phyloP scores from a whole-genome alignment of 2,797 vertebrate genomes.

The Coregonus suidteri region DNA sequence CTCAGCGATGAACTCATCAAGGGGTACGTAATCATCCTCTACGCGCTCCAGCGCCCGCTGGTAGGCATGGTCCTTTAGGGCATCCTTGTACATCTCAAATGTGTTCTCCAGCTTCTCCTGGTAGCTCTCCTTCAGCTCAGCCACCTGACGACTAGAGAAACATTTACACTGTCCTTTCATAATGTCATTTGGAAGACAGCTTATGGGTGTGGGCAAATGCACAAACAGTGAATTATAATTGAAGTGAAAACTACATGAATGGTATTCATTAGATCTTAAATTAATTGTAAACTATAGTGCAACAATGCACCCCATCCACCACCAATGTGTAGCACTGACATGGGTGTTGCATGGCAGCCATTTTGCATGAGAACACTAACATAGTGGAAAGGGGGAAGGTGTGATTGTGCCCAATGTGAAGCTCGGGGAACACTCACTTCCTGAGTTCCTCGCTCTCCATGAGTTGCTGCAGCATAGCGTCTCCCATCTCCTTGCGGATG shows the following conservation, averaged over 20 bases:
- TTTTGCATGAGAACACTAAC: neutral
- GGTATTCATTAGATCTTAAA: neutral
- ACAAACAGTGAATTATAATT: too few species aligned
- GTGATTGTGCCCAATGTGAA: neutral
- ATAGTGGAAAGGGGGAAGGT: neutral
- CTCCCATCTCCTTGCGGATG: constrained; percentile 92
- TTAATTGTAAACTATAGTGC: neutral
- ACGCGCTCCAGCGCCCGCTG: constrained; percentile 83
- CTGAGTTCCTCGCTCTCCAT: constrained; percentile 84
- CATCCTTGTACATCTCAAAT: constrained; percentile 91
- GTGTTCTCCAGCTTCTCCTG: constrained; percentile 88
- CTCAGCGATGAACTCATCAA: constrained; percentile 83
- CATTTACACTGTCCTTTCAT: neutral
- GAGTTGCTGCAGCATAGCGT: constrained; percentile 86
- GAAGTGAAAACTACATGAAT: neutral
- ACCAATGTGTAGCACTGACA: neutral
- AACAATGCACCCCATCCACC: neutral
- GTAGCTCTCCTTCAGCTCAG: constrained; percentile 84
- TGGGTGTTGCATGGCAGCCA: neutral
- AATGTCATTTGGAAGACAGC: neutral
- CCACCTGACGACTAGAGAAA: constrained; percentile 77
- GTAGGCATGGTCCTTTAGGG: constrained; percentile 88
- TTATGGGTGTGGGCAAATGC: neutral
- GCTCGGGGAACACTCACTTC: constrained; percentile 60
- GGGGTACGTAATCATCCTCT: constrained; percentile 83